phyloP scores from a whole-genome alignment of 2,888 invertebrate species.

The Molanna angustata region DNA sequence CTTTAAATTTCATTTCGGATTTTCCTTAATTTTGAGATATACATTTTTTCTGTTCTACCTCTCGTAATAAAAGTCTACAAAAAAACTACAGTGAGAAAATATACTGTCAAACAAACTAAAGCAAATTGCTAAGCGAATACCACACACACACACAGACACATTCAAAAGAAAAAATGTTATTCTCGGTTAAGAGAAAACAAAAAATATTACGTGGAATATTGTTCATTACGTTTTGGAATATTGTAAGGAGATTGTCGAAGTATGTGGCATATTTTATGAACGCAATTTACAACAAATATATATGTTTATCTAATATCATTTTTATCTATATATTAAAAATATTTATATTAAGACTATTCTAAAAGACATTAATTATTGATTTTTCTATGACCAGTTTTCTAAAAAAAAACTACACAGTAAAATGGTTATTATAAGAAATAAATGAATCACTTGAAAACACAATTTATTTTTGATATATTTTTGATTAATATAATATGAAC shows the following conservation, averaged over 20 bases:
- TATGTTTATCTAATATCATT: neutral
- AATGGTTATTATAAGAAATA: no score
- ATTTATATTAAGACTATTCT: neutral
- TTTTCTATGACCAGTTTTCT: no score
- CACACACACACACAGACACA: constrained; percentile 26
- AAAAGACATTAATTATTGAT: neutral
- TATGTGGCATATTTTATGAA: neutral
- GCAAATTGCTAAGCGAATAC: constrained; percentile 26
- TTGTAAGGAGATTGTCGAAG: no score
- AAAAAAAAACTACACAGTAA: no score
- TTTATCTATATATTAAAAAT: neutral
- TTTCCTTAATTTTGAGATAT: neutral
- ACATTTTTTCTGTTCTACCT: neutral
- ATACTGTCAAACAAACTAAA: constrained; percentile 19
- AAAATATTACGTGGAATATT: neutral
- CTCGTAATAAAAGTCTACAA: constrained; percentile 42
- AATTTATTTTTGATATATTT: no score
- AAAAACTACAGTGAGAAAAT: constrained; percentile 27
- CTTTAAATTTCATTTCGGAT: neutral
- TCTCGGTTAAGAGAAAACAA: no score
- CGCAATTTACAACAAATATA: no score
- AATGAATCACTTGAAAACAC: no score
- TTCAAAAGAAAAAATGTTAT: constrained; percentile 7
- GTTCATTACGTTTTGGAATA: no score
- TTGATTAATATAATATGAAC: no score